Evolutionary conservation across 2,113 vertebrate species (phyloP).

Genomic region (Ranitomeya variabilis): DNA sequence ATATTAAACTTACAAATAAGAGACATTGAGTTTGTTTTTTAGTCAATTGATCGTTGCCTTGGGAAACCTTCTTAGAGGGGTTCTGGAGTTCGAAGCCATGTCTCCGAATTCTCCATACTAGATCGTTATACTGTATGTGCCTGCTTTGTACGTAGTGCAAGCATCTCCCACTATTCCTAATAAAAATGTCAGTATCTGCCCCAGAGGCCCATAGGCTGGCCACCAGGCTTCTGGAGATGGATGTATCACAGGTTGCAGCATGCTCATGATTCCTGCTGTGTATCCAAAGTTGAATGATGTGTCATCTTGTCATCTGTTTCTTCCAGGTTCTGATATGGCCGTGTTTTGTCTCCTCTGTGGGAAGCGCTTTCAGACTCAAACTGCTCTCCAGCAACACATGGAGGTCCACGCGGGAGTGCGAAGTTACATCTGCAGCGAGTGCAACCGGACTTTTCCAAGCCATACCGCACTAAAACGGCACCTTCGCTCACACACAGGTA

Average conservation of each 20-base stretch:
- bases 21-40: no score
- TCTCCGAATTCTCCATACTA: not conserved
- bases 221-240: not conserved
- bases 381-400: constrained; percentile 97
- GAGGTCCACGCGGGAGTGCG: constrained; percentile 96
- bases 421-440: constrained; percentile 98
- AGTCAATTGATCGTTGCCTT: not conserved
- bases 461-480: constrained; percentile 98
- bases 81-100: not conserved
- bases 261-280: not conserved
- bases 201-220: not conserved
- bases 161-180: not conserved
- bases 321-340: constrained; percentile 92
- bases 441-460: constrained; percentile 98
- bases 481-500: constrained; percentile 97
- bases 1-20: not conserved
- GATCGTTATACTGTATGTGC: not conserved
- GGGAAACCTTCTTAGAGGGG: not conserved
- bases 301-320: not conserved
- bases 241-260: not conserved
- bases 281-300: not conserved
- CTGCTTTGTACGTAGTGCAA: not conserved
- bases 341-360: constrained; percentile 98
- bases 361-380: constrained; percentile 96
- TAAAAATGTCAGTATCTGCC: not conserved